Evolutionary conservation across 2,888 invertebrate genomes (phyloP).

Genomic region (Terebella lapidaria): DNA sequence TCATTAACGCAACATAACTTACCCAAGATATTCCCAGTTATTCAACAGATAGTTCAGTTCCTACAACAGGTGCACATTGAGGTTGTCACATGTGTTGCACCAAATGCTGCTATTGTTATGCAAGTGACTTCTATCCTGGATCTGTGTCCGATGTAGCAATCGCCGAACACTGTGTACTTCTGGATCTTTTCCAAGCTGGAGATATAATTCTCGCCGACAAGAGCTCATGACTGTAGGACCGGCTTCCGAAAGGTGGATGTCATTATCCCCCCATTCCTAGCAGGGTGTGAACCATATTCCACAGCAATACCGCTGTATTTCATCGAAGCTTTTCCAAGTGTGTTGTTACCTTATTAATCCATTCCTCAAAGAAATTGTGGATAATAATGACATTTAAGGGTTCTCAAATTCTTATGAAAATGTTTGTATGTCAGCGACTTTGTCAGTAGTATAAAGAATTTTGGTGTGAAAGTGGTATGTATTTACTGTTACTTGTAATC

Average conservation of each 20-base stretch:
- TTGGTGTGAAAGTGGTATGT: no score
- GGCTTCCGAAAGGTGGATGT: neutral
- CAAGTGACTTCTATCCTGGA: neutral
- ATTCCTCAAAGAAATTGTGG: slow-evolving; percentile 1
- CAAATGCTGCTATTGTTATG: neutral
- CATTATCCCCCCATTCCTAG: slow-evolving; percentile 1
- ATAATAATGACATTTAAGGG: neutral
- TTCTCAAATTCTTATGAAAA: no score
- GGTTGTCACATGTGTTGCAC: neutral
- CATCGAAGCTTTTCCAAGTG: slow-evolving; percentile 5
- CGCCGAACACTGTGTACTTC: slow-evolving; percentile 3
- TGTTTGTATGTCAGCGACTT: no score
- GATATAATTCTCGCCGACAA: slow-evolving; percentile 8
- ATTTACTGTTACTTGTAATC: no score
- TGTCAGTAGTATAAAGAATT: no score
- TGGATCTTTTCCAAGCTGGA: neutral
- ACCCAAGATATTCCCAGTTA: neutral
- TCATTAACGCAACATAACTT: neutral
- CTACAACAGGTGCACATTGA: neutral
- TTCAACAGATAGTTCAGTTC: neutral
- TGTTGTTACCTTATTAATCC: slow-evolving; percentile 2
- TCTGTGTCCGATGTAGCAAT: neutral
- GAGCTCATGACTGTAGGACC: neutral
- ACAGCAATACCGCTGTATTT: neutral
- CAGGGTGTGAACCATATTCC: slow-evolving; percentile 2